A percentile compares a stretch with the other conserved stretches of the same genome.
phyloP scores from a whole-genome alignment of 1,140 invertebrate genomes.

The Diprion similis region DNA sequence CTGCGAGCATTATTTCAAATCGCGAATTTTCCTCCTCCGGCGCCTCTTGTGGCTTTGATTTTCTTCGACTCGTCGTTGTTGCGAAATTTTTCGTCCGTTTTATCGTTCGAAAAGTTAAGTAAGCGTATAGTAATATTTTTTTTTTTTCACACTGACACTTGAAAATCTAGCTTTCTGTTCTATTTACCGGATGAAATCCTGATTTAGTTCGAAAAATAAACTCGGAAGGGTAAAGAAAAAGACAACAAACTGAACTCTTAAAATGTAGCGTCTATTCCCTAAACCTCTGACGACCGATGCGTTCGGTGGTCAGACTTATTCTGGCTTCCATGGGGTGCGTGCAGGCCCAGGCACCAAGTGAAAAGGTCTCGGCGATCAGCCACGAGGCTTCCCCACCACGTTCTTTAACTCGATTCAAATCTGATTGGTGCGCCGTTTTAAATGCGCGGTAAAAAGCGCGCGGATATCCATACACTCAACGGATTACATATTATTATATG shows the following conservation, averaged over 20 bases:
- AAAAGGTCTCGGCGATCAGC: constrained; percentile 18
- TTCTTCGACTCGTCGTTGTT: neutral
- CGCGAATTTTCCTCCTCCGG: neutral
- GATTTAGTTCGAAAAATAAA: too few relatives aligned
- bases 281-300: constrained; percentile 17
- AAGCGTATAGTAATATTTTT: neutral
- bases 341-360: neutral
- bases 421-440: constrained; percentile 52
- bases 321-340: constrained; percentile 28
- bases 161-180: constrained; percentile 10
- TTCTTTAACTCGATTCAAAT: constrained; percentile 44
- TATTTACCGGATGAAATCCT: too few relatives aligned
- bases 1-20: constrained; percentile 47
- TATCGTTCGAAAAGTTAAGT: neutral
- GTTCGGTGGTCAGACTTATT: constrained; percentile 41
- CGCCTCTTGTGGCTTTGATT: neutral
- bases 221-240: too few relatives aligned
- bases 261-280: neutral
- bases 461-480: constrained; percentile 37
- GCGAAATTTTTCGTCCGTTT: neutral
- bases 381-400: constrained; percentile 47
- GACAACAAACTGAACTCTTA: too few relatives aligned
- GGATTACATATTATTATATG: constrained; percentile 33
- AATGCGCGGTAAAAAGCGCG: constrained; percentile 56
- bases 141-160: neutral